Percentiles rank a stretch among this genome's conserved stretches.
phyloP scores from a whole-genome alignment of 1,140 invertebrate species.

The Temnothorax curvispinosus region DNA sequence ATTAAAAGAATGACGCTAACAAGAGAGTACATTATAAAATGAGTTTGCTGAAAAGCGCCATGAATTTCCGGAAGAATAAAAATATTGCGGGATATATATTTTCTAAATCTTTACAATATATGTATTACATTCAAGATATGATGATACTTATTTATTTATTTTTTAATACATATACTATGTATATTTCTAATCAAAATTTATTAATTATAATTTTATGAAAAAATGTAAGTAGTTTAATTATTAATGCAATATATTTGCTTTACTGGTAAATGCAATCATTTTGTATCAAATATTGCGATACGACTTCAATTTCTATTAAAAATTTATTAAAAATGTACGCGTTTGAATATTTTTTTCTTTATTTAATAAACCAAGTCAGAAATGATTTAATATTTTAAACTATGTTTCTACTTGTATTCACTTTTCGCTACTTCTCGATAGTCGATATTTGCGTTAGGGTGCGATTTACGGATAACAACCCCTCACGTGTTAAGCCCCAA shows the following conservation, averaged over 20 bases:
- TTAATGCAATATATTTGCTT: not conserved
- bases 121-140: not conserved
- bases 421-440: slow-evolving; percentile 40
- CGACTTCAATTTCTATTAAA: not conserved
- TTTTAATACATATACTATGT: not conserved
- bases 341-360: not conserved
- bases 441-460: slow-evolving; percentile 59
- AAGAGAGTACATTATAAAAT: slow-evolving; percentile 44
- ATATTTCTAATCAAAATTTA: not conserved
- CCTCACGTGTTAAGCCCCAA: slow-evolving; percentile 37
- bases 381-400: not conserved
- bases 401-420: slow-evolving; percentile 9
- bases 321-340: not conserved
- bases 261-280: not conserved
- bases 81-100: not conserved
- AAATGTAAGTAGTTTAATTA: not conserved
- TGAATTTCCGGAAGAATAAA: not conserved
- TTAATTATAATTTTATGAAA: not conserved
- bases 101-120: not conserved
- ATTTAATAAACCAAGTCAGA: not conserved
- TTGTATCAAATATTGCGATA: not conserved
- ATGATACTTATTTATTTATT: not conserved
- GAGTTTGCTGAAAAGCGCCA: not conserved
- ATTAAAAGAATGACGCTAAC: slow-evolving; percentile 40
- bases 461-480: slow-evolving; percentile 69